Base-by-base conservation (phyloP, 1,140 invertebrate species). In the Oreohelix idahoensis region DNA sequence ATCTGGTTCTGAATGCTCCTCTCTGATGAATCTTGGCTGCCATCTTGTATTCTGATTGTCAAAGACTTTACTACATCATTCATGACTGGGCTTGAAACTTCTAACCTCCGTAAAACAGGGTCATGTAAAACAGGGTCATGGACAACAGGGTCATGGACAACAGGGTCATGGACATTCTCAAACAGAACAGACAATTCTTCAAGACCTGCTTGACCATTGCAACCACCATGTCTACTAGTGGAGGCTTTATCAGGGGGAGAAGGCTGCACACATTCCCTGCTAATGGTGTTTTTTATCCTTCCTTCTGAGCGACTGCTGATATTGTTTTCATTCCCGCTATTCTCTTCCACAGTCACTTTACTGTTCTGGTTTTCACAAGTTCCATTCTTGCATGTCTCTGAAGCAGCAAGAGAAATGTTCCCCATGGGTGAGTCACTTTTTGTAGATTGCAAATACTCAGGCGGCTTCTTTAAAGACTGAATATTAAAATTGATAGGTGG, bases 401-500 rank as follows among this genome's bases (percentile, higher is more conserved):
- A 49, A 8, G 17, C 17, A n/a, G n/a, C n/a, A 49, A 49, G 45
- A 49, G 17, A 49, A 49, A 17, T 8, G 8, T 58, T 58, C 23
- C 15, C 20, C 2, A n/a, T 23, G 23, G 26, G 53, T 20, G 26
- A 23, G 26, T 58, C 51, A 11, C 58, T 26, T 49, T 78, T 38
- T 10, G 20, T 53, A 26, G n/a, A 1, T 11, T 71, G 1, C 2
- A 80, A 15, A 35, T 71, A 80, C 1, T 80, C 79, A 1, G 8
- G 2, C n/a, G 39, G 39, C 35, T 51, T 80, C n/a, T 73, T 32
- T 29, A 85, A 75, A 32, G 81, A 82, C 84, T 85, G 84, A 51
- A 85, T 85, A 69, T 85, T 85, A 53, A 85, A 85, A 53, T 85
- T 80, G n/a, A 85, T 73, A 23, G 84, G 84, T 26, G 84, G 84